Percentiles rank a stretch among this genome's conserved stretches.
These are phyloP conservation scores for Hippoglossus stenolepis DNA, from an alignment of 2,113 vertebrate species.

Conservation along the genomic window DNA sequence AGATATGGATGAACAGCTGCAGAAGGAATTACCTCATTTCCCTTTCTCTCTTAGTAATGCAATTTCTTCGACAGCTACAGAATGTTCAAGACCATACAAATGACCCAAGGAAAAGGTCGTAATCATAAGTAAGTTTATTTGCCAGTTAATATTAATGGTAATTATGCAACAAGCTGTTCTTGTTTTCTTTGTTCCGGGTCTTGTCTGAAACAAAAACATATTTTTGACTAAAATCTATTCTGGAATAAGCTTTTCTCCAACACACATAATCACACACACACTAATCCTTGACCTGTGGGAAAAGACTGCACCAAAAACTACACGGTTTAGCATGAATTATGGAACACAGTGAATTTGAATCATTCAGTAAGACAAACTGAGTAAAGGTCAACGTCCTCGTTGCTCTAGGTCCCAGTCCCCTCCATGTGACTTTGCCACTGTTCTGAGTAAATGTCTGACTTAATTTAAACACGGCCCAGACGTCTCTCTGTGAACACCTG, in stretches of 20 bases:
- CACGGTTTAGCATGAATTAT: constrained; percentile 40
- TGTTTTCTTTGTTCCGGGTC: not conserved
- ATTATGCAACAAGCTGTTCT: not conserved
- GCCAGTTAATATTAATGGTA: constrained; percentile 13
- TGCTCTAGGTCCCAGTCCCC: constrained; percentile 36
- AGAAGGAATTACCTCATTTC: constrained; percentile 47
- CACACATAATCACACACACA: not conserved
- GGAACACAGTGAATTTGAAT: constrained; percentile 39
- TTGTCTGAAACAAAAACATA: not conserved
- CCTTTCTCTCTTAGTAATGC: not conserved
- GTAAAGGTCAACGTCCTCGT: constrained; percentile 54
- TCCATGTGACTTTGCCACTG: constrained; percentile 62
- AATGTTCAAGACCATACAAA: constrained; percentile 71
- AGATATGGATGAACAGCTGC: constrained; percentile 66
- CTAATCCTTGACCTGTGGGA: constrained; percentile 6
- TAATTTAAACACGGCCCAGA: constrained; percentile 62
- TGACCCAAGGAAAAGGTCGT: constrained; percentile 43
- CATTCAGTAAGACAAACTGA: constrained; percentile 49
- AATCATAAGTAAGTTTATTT: constrained; percentile 1
- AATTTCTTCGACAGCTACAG: no score
- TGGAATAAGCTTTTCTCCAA: not conserved
- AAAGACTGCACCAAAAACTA: not conserved
- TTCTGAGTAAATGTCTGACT: constrained; percentile 53
- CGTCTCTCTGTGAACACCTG: constrained; percentile 55
- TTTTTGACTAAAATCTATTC: not conserved